Evolutionary conservation across 2,888 invertebrate genomes (phyloP), one percentile per base, ranked within the genome.

Genomic region (Luperina testacea): DNA sequence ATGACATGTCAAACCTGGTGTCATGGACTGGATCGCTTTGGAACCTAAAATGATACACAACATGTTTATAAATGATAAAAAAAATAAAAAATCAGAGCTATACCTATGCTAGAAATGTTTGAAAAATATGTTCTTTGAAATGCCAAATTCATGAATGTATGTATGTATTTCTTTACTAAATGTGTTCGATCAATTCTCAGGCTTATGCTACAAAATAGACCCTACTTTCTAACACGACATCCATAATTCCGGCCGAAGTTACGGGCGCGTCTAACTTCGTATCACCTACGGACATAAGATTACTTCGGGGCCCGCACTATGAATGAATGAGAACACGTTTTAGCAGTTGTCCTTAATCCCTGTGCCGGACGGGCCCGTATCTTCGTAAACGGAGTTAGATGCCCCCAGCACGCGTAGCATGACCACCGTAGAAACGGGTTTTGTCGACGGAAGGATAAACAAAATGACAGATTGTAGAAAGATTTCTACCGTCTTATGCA

Each of bases 11-110:
- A 87, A 95, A 96, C 96, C 96, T 96, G 80, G 92, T 90, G 86
- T 95, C 95, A 90, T 92, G 94, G 51, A 95, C 95, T 70, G 90
- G 92, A 82, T 92, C 92, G 88, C 95, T 95, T 94, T 95, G 96
- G 87, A 92, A 95, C 94, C 93, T 92, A 92, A 84, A 92, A 91
- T 92, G 89, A 87, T 65, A 88, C 57, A 90, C 72, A 85, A 83
- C 48, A 86, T 79, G 78, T 74, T 71, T 81, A 82, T 73, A 79
- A 78, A 85, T 80, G 77, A 76, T 45, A 69, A 38, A n/a, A 27
- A 24, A 45, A 75, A 75, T 11, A 27, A 42, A 42, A 42, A 42
- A 42, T 42, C 42, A 45, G 45, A 45, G 11, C 45, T 45, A 45
- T 45, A 45, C 45, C 1, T 45, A 45, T 11, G 45, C 9, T 9